A percentile compares a stretch with the other conserved stretches of the same genome.
Evolutionary conservation across 2,888 invertebrate genomes (phyloP).

Genomic region (Acronicta aceris): DNA sequence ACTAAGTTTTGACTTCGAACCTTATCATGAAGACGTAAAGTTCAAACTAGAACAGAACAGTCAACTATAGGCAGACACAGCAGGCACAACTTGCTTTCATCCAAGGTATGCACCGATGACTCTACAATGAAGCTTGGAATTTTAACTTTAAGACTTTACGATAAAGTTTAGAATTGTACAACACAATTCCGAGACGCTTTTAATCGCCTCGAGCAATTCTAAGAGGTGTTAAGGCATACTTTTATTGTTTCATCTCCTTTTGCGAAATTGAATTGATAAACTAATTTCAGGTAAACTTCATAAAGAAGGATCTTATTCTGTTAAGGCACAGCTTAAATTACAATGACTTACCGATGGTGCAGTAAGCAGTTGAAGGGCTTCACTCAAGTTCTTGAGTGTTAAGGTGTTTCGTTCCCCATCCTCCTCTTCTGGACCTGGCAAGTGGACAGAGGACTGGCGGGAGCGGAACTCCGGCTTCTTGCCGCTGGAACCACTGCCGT

Average conservation of each 20-base stretch:
- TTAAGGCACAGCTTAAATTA: conserved; percentile 1
- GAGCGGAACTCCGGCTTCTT: conserved; percentile 85
- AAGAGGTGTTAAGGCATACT: conserved; percentile 36
- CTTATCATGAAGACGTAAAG: conserved; percentile 36
- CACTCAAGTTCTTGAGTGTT: conserved; percentile 94
- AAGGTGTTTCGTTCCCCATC: conserved; percentile 91
- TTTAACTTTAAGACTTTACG: background rate
- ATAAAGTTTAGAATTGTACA: conserved; percentile 17
- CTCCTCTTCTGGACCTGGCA: conserved; percentile 90
- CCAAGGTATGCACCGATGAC: conserved; percentile 39
- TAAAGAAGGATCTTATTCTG: conserved; percentile 8
- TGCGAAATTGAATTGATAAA: conserved; percentile 30
- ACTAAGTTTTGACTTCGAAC: conserved; percentile 25
- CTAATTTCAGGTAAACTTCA: background rate
- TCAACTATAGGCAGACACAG: conserved; percentile 16
- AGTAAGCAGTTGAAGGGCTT: conserved; percentile 94
- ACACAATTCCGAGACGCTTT: conserved; percentile 3
- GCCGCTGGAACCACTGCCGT: conserved; percentile 79
- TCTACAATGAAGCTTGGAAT: conserved; percentile 4
- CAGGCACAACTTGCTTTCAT: conserved; percentile 17
- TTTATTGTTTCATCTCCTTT: conserved; percentile 27
- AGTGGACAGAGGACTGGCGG: conserved; percentile 91
- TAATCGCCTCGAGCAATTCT: conserved; percentile 10
- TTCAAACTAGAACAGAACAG: conserved; percentile 23
- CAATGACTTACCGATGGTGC: conserved; percentile 93